These are phyloP conservation scores for Leptinotarsa rubiginosa DNA, from an alignment of 2,888 invertebrate genomes.

Conservation along the genomic window DNA sequence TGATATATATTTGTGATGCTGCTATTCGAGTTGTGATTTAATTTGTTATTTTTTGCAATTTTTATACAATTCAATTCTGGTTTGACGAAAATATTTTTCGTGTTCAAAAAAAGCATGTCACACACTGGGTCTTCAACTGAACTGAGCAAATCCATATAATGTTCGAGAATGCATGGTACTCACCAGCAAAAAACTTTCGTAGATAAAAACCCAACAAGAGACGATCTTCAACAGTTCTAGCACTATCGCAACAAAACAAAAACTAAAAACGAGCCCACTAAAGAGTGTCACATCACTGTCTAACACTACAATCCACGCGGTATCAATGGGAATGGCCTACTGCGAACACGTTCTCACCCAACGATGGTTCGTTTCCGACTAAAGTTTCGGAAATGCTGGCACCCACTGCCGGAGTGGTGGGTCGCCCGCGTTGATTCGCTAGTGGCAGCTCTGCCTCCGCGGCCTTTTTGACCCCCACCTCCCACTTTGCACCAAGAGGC, in stretches of 20 bases:
- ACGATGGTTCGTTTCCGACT: constrained; percentile 55
- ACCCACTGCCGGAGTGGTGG: constrained; percentile 60
- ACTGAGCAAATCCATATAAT: no score
- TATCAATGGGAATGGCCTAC: constrained; percentile 22
- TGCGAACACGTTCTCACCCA: constrained; percentile 41
- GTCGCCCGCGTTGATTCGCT: constrained; percentile 62
- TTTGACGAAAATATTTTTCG: no score
- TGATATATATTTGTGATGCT: no score
- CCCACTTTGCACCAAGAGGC: constrained; percentile 56
- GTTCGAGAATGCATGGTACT: not conserved
- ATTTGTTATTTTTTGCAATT: no score
- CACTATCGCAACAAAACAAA: constrained; percentile 44
- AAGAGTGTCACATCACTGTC: constrained; percentile 55
- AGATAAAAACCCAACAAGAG: constrained; percentile 28
- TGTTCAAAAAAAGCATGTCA: no score
- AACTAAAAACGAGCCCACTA: constrained; percentile 41
- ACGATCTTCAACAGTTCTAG: constrained; percentile 25
- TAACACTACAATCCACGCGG: constrained; percentile 30
- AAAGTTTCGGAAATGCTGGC: constrained; percentile 52
- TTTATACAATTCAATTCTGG: no score
- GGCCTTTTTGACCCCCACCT: constrained; percentile 57
- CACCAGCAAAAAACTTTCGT: not conserved
- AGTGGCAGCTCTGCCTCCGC: constrained; percentile 61
- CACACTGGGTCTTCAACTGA: no score
- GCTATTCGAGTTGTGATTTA: no score